A percentile compares a stretch with the other conserved stretches of the same genome.
phyloP scores from a whole-genome alignment of 2,888 invertebrate species.

The Taphrorychus bicolor region DNA sequence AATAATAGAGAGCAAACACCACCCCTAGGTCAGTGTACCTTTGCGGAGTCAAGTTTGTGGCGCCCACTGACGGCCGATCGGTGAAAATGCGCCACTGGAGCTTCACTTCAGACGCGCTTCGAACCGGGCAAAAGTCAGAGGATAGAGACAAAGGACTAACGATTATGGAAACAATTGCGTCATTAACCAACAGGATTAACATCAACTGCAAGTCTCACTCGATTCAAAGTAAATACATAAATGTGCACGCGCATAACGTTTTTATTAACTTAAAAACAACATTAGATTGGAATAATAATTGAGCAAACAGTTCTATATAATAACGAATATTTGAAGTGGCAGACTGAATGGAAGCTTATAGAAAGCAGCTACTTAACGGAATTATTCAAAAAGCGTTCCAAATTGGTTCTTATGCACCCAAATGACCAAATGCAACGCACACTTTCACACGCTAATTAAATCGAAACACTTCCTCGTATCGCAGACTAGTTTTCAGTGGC shows the following conservation, averaged over 20 bases:
- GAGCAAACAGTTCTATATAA: too few species aligned
- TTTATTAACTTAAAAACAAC: too few species aligned
- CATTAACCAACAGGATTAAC: neutral
- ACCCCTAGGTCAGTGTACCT: conserved; percentile 38
- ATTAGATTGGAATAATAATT: too few species aligned
- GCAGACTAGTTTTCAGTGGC: neutral
- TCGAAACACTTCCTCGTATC: neutral
- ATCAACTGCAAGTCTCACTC: too few species aligned
- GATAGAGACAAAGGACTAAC: conserved; percentile 13
- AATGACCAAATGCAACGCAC: neutral
- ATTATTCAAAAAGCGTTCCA: neutral
- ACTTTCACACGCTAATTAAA: neutral
- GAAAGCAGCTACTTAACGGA: neutral
- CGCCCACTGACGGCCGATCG: conserved; percentile 27
- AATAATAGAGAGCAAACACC: neutral
- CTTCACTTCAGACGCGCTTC: conserved; percentile 14
- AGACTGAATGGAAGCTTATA: too few species aligned
- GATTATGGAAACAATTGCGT: neutral
- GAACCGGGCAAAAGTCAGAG: conserved; percentile 16
- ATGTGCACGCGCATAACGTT: too few species aligned
- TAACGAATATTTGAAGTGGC: too few species aligned
- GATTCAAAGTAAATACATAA: too few species aligned
- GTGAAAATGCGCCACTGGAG: conserved; percentile 24
- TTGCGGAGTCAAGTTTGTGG: conserved; percentile 33
- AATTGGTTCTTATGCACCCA: too few species aligned